A percentile compares a stretch with the other conserved stretches of the same genome.
phyloP scores from a whole-genome alignment of 2,888 invertebrate species.

The Pachymerium ferrugineum region DNA sequence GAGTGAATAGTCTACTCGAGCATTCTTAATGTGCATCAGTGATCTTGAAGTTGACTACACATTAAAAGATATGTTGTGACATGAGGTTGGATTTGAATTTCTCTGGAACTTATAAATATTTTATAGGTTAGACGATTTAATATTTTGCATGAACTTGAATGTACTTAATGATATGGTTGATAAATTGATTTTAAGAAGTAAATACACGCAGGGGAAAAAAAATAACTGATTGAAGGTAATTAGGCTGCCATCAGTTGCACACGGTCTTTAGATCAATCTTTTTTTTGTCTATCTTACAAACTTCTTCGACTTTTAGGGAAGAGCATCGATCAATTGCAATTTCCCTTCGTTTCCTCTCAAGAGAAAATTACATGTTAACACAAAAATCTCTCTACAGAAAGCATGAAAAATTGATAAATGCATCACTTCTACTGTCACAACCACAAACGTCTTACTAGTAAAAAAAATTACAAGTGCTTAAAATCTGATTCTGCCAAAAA shows the following conservation, averaged over 20 bases:
- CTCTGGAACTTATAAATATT: too few species aligned
- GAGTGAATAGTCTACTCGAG: background rate
- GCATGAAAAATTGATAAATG: background rate
- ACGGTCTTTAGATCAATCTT: background rate
- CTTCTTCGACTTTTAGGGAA: background rate
- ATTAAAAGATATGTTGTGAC: background rate
- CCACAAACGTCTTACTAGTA: background rate
- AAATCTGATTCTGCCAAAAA: background rate
- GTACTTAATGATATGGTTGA: too few species aligned
- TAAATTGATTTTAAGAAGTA: too few species aligned
- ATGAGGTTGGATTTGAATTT: too few species aligned
- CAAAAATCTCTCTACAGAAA: background rate
- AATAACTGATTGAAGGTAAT: background rate
- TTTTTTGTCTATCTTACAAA: background rate
- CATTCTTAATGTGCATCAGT: background rate
- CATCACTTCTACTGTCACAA: background rate
- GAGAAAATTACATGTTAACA: conserved; percentile 10
- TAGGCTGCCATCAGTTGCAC: background rate
- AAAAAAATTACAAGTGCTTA: background rate
- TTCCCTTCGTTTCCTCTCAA: background rate
- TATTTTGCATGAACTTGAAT: too few species aligned
- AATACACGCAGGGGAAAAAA: too few species aligned
- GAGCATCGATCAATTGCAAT: conserved; percentile 6
- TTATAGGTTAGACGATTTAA: too few species aligned
- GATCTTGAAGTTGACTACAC: background rate